Evolutionary conservation across 2,113 vertebrate species (phyloP), one percentile per base, ranked within the genome.

Genomic region (Phycodurus eques): DNA sequence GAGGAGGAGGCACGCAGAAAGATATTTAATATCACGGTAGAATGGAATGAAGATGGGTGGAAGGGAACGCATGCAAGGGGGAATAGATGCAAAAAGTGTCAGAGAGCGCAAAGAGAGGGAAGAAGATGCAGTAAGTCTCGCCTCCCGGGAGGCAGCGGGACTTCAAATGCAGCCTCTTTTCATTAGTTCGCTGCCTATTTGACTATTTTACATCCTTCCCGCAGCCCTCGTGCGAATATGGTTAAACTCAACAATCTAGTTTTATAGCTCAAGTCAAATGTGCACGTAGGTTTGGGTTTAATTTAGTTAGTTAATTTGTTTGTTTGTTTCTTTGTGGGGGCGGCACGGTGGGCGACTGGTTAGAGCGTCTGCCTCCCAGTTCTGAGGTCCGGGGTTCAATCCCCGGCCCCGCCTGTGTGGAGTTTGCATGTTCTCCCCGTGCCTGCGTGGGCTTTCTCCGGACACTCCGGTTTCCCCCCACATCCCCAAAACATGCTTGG

Each of bases 81-180:
- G 77, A 76, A 78, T 60, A 80, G 53, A 83, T 43, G 67, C 67
- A 56, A 77, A 74, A 78, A 83, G 81, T 74, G 69, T 74, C 68
- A 20, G 19, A 53, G 14, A 47, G 49, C 77, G 67, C 39, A 59
- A 60, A 80, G 64, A 71, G 71, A 57, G 68, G 33, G 73, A 59
- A 35, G 49, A 57, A 8, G 6, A 22, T 47, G 62, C 61, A 33
- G 46, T 73, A 57, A 60, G 57, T 72, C 14, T 56, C 17, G 27
- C 15, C 67, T 75, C 79, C 64, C 12, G 56, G 42, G 78, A 78
- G 14, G 47, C 62, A 68, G 49, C 56, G 44, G 43, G 53, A 68
- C 76, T 86, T 89, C 76, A 84, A 81, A 85, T n/a, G n/a, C 73
- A 46, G 54, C 19, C 44, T 81, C 70, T 75, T 67, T 76, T 67